These are phyloP conservation scores for Polyommatus icarus DNA, from an alignment of 2,888 invertebrate species.

Conservation along the genomic window DNA sequence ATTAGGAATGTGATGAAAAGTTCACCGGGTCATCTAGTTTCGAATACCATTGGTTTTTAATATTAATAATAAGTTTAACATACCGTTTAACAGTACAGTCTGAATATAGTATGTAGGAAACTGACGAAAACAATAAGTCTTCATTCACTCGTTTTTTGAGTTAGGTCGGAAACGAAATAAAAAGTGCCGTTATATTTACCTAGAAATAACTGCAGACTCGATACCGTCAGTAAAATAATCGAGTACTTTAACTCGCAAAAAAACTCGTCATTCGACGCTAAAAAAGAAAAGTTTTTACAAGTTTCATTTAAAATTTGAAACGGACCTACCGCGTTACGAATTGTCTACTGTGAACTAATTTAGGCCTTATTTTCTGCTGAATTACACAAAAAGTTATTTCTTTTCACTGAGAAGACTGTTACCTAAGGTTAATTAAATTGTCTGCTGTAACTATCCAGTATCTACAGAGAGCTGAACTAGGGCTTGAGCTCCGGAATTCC, in stretches of 20 bases:
- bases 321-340: neutral
- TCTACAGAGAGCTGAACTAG: too few relatives aligned
- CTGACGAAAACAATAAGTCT: neutral
- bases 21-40: too few relatives aligned
- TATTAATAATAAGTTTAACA: neutral
- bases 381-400: neutral
- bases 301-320: slow-evolving; percentile 4
- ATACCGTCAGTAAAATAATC: neutral
- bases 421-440: neutral
- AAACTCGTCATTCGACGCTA: neutral
- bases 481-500: too few relatives aligned
- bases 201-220: slow-evolving; percentile 8
- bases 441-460: neutral
- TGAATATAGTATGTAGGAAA: neutral
- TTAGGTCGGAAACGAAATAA: slow-evolving; percentile 15
- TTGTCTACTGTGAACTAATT: slow-evolving; percentile 8
- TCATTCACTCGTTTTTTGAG: slow-evolving; percentile 13
- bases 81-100: neutral
- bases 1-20: too few relatives aligned
- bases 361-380: neutral
- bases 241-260: neutral
- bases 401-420: neutral
- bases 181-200: slow-evolving; percentile 3
- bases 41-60: too few relatives aligned
- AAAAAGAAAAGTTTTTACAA: neutral